Base-by-base conservation (phyloP, 2,797 vertebrate species). In the Phataginus tetradactyla region DNA sequence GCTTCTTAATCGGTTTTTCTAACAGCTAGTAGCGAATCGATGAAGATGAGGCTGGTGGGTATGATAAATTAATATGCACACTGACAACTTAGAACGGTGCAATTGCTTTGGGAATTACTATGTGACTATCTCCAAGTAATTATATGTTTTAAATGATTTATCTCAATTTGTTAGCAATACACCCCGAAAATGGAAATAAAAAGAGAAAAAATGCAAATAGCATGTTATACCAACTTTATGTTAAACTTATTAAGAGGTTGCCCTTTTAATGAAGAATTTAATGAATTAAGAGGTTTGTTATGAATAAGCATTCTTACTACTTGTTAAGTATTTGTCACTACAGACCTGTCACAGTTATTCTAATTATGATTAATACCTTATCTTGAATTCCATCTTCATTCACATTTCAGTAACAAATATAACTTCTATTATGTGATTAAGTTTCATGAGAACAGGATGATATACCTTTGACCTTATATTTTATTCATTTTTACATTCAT, bases 281-380 rank as follows among this genome's bases (percentile, higher is more conserved):
- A 99, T 99, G 99, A 99, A 99, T 99, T 99, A 99, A 99, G 98
- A 98, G 99, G 98, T 99, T 99, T 99, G 99, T 99, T 99, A 99
- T 99, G 99, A 99, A 99, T 98, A 98, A 98, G 98, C 98, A 99
- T 99, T 99, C 99, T 99, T 99, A 98, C 98, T 99, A 99, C 99
- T 99, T 97, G 99, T 99, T 99, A 99, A 99, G 98, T 99, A 99
- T 99, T 99, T 99, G 98, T 99, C 99, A 99, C 99, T 98, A 98
- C 98, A 99, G 99, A 99, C 99, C 99, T 99, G 99, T 98, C 98
- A 98, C 99, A 99, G 98, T 98, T 98, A 97, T 98, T 99, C 98
- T 99, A 99, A 99, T 99, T 99, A 99, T 99, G 98, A 99, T 99
- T 99, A 99, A 99, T 99, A 98, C 97, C 99, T 99, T 99, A 99